A percentile compares a stretch with the other conserved stretches of the same genome.
These are phyloP conservation scores for Drosophila vallismaia DNA, from an alignment of 2,888 invertebrate species.

Conservation along the genomic window DNA sequence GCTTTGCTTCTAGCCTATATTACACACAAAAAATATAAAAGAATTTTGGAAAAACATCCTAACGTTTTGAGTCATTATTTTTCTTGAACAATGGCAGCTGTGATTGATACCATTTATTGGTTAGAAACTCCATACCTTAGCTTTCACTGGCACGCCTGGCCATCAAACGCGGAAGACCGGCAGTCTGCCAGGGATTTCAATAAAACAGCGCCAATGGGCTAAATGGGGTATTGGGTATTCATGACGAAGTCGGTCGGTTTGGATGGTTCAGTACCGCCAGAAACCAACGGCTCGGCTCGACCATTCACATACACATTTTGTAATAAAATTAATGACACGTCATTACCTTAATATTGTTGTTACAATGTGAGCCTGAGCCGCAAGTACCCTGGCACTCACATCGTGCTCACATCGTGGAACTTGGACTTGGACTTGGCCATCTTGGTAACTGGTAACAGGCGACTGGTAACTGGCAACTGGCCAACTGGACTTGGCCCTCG, in stretches of 20 bases:
- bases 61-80: neutral
- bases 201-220: conserved; percentile 66
- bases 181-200: conserved; percentile 67
- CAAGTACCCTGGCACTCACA: conserved; percentile 39
- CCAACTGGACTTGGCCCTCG: conserved; percentile 12
- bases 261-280: conserved; percentile 1
- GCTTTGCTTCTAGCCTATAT: neutral
- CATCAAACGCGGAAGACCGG: conserved; percentile 73
- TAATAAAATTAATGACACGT: conserved; percentile 79
- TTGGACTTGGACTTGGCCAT: conserved; percentile 6
- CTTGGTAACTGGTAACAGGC: neutral
- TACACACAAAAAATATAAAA: neutral
- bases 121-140: conserved; percentile 18
- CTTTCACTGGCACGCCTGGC: conserved; percentile 33
- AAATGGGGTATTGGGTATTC: conserved; percentile 41
- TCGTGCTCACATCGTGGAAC: conserved; percentile 29
- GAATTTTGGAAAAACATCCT: neutral
- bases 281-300: conserved; percentile 21
- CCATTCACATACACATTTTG: conserved; percentile 68
- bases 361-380: conserved; percentile 60
- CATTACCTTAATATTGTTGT: conserved; percentile 78
- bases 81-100: neutral
- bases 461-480: neutral
- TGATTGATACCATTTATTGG: conserved; percentile 24
- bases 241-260: conserved; percentile 16